phyloP scores from a whole-genome alignment of 2,888 invertebrate species.

The Eilema caniola region DNA sequence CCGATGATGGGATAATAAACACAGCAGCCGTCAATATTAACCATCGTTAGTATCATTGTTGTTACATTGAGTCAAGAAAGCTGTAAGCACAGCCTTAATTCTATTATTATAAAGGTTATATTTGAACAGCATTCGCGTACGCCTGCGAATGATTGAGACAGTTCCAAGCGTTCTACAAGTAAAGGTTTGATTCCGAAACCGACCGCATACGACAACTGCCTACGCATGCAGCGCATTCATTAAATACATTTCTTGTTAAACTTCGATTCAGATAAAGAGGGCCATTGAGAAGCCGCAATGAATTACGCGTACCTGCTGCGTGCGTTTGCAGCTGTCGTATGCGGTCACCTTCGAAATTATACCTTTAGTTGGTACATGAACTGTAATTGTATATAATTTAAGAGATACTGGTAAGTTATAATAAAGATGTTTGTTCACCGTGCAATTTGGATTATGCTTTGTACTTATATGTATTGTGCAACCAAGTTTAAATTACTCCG shows the following conservation, averaged over 20 bases:
- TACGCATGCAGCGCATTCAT: too few species aligned
- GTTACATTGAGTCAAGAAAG: conserved; percentile 10
- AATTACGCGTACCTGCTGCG: too few species aligned
- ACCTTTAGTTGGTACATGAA: conserved; percentile 15
- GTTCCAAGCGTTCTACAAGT: background rate
- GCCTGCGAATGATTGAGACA: conserved; percentile 11
- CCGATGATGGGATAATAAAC: conserved; percentile 60
- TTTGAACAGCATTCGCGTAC: conserved; percentile 12
- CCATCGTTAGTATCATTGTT: conserved; percentile 54
- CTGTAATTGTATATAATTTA: conserved; percentile 18
- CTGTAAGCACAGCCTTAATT: conserved; percentile 9
- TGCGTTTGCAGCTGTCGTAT: too few species aligned
- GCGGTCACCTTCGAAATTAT: too few species aligned
- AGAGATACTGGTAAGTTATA: background rate
- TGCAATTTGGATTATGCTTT: background rate
- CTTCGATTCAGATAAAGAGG: too few species aligned
- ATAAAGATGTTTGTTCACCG: conserved; percentile 18
- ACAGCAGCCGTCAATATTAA: conserved; percentile 46
- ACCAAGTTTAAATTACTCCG: background rate
- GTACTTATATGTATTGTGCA: background rate
- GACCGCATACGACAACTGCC: too few species aligned
- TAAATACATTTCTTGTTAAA: too few species aligned
- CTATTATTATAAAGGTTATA: conserved; percentile 12
- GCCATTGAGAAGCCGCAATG: too few species aligned
- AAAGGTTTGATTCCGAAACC: too few species aligned